Evolutionary conservation across 2,888 invertebrate genomes (phyloP).

Genomic region (Synergus japonicus): DNA sequence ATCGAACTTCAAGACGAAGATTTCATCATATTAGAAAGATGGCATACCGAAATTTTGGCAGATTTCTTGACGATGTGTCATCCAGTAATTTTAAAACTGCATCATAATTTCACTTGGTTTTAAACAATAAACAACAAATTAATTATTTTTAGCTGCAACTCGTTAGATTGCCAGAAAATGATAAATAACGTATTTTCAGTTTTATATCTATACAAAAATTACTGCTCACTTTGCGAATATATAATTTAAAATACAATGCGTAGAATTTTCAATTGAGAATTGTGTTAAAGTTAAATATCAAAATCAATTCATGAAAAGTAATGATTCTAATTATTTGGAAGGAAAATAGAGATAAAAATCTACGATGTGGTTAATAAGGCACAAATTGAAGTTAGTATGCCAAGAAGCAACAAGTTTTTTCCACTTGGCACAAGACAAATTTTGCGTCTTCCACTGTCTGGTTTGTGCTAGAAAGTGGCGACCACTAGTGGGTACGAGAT

Average conservation of each 20-base stretch:
- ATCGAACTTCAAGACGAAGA: no score
- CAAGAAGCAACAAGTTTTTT: constrained; percentile 20
- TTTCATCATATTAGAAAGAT: not conserved
- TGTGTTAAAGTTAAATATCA: no score
- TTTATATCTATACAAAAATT: not conserved
- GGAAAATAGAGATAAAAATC: not conserved
- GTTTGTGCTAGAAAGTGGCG: not conserved
- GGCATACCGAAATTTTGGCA: not conserved
- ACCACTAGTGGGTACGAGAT: not conserved
- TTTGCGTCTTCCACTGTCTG: not conserved
- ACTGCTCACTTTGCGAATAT: no score
- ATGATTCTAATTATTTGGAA: not conserved
- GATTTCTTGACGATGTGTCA: not conserved
- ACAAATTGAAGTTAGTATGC: not conserved
- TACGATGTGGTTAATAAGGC: not conserved
- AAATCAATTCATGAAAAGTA: no score
- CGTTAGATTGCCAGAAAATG: not conserved
- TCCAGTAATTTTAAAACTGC: not conserved
- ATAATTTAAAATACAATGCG: no score
- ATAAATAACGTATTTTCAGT: not conserved
- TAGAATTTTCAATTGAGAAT: not conserved
- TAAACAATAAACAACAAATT: not conserved
- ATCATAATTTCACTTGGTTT: not conserved
- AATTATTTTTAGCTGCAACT: not conserved
- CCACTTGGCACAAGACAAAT: constrained; percentile 1